Base-by-base conservation (phyloP, 2,113 vertebrate genomes). In the Epinephelus fuscoguttatus region DNA sequence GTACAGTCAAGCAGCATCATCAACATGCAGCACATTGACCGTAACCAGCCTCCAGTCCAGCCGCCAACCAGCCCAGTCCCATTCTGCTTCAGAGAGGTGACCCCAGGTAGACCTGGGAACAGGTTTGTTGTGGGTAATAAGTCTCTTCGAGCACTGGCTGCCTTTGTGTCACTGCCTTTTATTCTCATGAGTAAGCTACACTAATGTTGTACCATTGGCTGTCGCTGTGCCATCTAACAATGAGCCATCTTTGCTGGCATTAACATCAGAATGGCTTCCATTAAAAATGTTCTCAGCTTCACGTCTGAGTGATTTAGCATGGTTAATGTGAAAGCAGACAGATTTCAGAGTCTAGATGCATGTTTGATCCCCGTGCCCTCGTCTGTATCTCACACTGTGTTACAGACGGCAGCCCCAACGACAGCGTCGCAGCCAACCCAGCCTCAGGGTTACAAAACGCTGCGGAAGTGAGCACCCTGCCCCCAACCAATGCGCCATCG, bases 371-470 rank as follows among this genome's bases (percentile, higher is more conserved):
- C 91, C 93, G 92, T 93, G 79, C 88, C 75, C 84, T 92, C 85
- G 85, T 93, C 86, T 96, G 87, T 92, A 92, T 96, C 87, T 96
- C 80, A 59, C 78, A 78, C 84, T 97, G 78, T 97, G 93, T 96
- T 96, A 88, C 97, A 99, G 98, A 97, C 97, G 92, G 94, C 97
- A 94, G 93, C 97, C 93, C 93, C 95, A 96, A 96, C 96, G 91
- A 96, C 96, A 91, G 91, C 97, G 95, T 93, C 94, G 81, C 96
- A 96, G 73, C 95, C 87, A 64, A 84, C 80, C 37, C 93, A 93
- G 74, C 88, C 96, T 50, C 96, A 96, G 93, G 97, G 95, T 93
- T 98, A 96, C 98, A 97, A 97, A 97, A 96, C 95, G 90, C 97
- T 97, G 94, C 97, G 97, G 97, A 98, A 99, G 94, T 99, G 97